phyloP scores from a whole-genome alignment of 2,797 vertebrate genomes.

The Xenops minutus region DNA sequence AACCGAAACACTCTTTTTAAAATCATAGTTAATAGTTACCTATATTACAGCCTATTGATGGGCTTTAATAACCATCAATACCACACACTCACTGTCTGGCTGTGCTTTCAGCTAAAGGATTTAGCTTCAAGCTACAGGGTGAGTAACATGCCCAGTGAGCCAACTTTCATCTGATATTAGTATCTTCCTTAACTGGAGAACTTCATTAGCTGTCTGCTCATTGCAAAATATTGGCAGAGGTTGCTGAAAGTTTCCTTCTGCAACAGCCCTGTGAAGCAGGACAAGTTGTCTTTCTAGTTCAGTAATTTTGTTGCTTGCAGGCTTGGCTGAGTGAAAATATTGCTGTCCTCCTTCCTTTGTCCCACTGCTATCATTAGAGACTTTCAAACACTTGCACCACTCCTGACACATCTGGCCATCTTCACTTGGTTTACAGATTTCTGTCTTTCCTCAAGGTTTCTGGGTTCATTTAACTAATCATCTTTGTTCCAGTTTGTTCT shows the following conservation, averaged over 20 bases:
- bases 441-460: background rate
- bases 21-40: background rate
- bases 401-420: background rate
- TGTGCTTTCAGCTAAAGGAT: background rate
- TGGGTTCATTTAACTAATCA: constrained; percentile 4
- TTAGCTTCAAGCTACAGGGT: background rate
- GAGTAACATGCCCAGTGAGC: background rate
- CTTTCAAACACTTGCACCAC: background rate
- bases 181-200: background rate
- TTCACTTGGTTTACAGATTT: background rate
- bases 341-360: background rate
- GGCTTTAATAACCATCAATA: background rate
- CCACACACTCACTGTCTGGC: background rate
- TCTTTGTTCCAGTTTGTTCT: constrained; percentile 26
- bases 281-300: background rate
- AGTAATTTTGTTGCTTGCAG: background rate
- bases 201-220: background rate
- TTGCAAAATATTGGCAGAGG: background rate
- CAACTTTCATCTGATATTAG: background rate
- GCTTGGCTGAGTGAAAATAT: background rate
- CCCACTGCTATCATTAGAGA: background rate
- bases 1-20: background rate
- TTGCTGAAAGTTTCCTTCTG: background rate
- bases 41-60: background rate
- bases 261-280: background rate